Conservation (phyloP, 2,797 vertebrate genomes). For the Nasua narica region DNA sequence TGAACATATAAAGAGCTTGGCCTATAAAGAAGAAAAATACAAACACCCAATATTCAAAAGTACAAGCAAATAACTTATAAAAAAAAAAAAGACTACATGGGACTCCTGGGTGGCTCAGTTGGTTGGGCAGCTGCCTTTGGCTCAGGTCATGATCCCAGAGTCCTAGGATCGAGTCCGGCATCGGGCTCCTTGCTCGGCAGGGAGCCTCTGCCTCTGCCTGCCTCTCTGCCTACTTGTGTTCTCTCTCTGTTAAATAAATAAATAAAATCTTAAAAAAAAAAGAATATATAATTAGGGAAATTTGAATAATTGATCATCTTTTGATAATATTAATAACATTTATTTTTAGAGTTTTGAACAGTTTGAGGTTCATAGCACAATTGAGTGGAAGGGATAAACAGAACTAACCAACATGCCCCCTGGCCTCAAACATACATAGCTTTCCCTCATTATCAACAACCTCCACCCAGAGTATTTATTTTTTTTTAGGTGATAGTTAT, state of each 20-base stretch:
- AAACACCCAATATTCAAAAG: neutral
- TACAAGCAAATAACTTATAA: neutral
- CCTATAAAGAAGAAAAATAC: neutral
- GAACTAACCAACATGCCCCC: neutral
- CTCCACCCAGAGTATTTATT: neutral
- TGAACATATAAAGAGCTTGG: neutral
- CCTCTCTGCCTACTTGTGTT: too few species aligned
- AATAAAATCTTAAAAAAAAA: too few species aligned
- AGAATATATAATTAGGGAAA: neutral
- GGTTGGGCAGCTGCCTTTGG: too few species aligned
- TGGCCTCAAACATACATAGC: neutral
- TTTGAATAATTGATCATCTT: neutral
- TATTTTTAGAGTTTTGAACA: neutral
- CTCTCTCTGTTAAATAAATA: too few species aligned
- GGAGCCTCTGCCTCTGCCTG: too few species aligned
- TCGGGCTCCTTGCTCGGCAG: too few species aligned
- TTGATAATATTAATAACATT: neutral
- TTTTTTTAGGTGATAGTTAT: neutral
- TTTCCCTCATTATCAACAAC: neutral
- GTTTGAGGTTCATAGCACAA: neutral
- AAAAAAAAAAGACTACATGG: too few species aligned
- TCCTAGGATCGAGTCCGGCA: too few species aligned
- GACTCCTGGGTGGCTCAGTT: too few species aligned
- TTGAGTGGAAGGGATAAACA: neutral
- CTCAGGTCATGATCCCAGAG: too few species aligned